Evolutionary conservation across 2,113 vertebrate species (phyloP).

Genomic region (Anarrhichthys ocellatus): DNA sequence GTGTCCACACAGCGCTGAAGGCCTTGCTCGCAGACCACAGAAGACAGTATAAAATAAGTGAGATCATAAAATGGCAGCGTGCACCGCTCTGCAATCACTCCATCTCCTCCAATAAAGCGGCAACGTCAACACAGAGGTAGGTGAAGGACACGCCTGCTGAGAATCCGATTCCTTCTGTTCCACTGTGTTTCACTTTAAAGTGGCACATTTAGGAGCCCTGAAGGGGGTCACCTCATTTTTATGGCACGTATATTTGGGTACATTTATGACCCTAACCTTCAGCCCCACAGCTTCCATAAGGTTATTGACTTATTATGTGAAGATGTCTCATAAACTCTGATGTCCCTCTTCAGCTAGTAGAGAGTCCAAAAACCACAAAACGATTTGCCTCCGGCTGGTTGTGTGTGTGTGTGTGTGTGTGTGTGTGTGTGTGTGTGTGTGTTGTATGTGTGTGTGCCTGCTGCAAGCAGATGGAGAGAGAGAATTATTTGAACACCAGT

Average conservation of each 20-base stretch:
- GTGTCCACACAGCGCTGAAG: neutral
- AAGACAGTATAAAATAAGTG: slow-evolving; percentile 15
- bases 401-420: neutral
- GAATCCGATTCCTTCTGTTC: slow-evolving; percentile 27
- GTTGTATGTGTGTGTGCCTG: slow-evolving; percentile 1
- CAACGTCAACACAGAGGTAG: slow-evolving; percentile 51
- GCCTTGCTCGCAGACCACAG: neutral
- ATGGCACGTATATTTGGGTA: slow-evolving; percentile 45
- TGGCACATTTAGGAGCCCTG: slow-evolving; percentile 32
- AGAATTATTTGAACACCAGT: slow-evolving; percentile 58
- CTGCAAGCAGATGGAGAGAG: slow-evolving; percentile 25
- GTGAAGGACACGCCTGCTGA: slow-evolving; percentile 61
- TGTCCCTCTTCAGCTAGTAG: slow-evolving; percentile 39
- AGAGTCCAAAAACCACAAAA: slow-evolving; percentile 6
- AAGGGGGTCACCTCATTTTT: slow-evolving; percentile 54
- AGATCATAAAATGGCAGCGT: slow-evolving; percentile 35
- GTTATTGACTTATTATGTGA: slow-evolving; percentile 28
- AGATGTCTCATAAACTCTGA: slow-evolving; percentile 42
- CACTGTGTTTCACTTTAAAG: slow-evolving; percentile 42
- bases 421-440: slow-evolving; percentile 2
- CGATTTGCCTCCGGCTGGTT: slow-evolving; percentile 24
- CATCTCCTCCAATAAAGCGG: slow-evolving; percentile 33
- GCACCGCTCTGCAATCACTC: slow-evolving; percentile 25
- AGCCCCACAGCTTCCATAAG: slow-evolving; percentile 16
- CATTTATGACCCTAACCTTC: slow-evolving; percentile 56